phyloP scores from a whole-genome alignment of 1,140 invertebrate species.

The Formica exsecta region DNA sequence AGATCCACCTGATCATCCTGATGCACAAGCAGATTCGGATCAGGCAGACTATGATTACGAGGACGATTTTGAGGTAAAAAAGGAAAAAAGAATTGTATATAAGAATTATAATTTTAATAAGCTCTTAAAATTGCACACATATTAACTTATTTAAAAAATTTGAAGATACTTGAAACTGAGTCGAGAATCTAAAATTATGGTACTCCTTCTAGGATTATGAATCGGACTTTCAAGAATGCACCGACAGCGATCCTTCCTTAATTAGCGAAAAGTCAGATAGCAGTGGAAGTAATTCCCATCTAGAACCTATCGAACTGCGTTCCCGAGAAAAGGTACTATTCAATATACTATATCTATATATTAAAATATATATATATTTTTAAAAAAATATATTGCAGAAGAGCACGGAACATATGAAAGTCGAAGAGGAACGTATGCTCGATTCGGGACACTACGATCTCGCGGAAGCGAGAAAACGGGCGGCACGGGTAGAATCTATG shows the following conservation, averaged over 20 bases:
- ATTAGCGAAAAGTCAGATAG: slow-evolving; percentile 81
- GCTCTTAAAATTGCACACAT: neutral
- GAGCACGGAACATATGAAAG: slow-evolving; percentile 77
- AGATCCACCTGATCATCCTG: neutral
- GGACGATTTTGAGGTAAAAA: slow-evolving; percentile 86
- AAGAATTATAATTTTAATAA: neutral
- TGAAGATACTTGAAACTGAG: neutral
- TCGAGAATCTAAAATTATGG: neutral
- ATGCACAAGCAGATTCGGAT: slow-evolving; percentile 9
- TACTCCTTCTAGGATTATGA: slow-evolving; percentile 85
- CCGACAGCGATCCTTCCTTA: slow-evolving; percentile 81
- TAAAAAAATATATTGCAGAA: slow-evolving; percentile 65
- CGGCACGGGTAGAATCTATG: slow-evolving; percentile 80
- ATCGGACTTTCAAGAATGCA: slow-evolving; percentile 87
- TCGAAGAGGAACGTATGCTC: slow-evolving; percentile 89
- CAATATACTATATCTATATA: neutral
- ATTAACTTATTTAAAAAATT: neutral
- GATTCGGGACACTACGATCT: slow-evolving; percentile 91
- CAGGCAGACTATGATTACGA: slow-evolving; percentile 81
- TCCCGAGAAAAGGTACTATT: slow-evolving; percentile 76
- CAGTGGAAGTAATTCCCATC: slow-evolving; percentile 66
- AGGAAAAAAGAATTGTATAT: neutral
- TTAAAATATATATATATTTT: slow-evolving; percentile 1
- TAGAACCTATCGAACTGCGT: slow-evolving; percentile 81
- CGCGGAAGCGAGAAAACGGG: slow-evolving; percentile 84